Base-by-base conservation (phyloP, 35 echinoderm and acorn worm genomes). In the Heliocidaris tuberculata region DNA sequence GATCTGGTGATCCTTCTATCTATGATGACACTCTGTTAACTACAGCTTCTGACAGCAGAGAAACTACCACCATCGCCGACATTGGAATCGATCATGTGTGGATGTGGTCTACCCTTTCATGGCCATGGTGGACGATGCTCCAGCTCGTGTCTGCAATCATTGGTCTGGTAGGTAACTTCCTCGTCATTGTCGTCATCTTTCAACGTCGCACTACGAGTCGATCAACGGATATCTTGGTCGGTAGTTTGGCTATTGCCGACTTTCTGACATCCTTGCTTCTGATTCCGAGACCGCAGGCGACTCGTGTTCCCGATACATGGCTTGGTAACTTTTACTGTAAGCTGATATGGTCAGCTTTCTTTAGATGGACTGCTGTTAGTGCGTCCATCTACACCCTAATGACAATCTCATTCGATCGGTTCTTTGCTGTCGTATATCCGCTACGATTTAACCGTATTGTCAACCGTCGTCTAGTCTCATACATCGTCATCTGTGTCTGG, bases 61-160 rank as follows among this genome's bases (percentile, higher is more conserved):
- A 88, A 48, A 32, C 47, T 32, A 32, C 86, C 31, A 88, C 86
- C 31, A 88, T 48, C 47, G 31, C 47, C 16, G 7, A 31, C 86
- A 88, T 13, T 5, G 4, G 31, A 2, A 30, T 35, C 30, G 86
- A 88, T 15, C 47, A 35, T 12, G 16, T 48, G 3, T 92, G 90
- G 90, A 3, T 30, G 12, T 92, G 90, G 90, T 56, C 42, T 13
- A 56, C 90, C 4, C 42, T 92, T 3, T 2, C 15, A 12, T 92
- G 90, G 90, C 90, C 42, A 13, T 92, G 90, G 90, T 92, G 90
- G 90, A 92, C 90, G 47, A 48, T 92, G 16, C 90, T 92, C n/a
- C 90, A 56, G 48, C 48, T 92, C 15, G 48, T 92, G 15, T 92
- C 90, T 7, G 42, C 90, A 15, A 30, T 92, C 47, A 11, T 92